Base-by-base conservation (phyloP, 2,113 vertebrate species). In the Siniperca chuatsi region DNA sequence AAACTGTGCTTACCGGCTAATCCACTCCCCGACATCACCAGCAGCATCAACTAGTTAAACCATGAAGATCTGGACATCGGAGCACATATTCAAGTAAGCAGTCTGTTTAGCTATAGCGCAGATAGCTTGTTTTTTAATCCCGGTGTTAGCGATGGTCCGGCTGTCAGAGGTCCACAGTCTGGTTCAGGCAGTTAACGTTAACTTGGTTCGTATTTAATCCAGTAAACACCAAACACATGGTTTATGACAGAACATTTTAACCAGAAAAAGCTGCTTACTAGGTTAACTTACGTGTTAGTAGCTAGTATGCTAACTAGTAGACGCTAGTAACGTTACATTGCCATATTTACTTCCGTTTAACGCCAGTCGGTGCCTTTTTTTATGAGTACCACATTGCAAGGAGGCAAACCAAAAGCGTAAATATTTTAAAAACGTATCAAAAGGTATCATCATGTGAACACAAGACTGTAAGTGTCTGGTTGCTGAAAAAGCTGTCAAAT, bases 1-100 rank as follows among this genome's bases (percentile, higher is more conserved):
- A 15, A 83, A 79, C 40, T 11, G 62, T 46, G 18, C 2, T 50
- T 12, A 23, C 89, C 78, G 85, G 78, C 58, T 72, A 33, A 57
- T 58, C 35, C 18, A 12, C 79, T 2, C 52, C 0, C 29, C 20
- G 2, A 3, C 46, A n/a, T 25, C 62, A 8, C 42, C 69, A 33
- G 37, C 68, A 37, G 0, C 70, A 25, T 2, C 57, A 69, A 0
- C 50, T 8, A 50, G 1, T 11, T 8, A 5, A 73, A 78, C 25
- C 75, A 96, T 96, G 96, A 96, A 96, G 91, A 95, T 96, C 85
- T 96, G 96, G 96, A 92, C 95, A 35, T 96, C 96, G 0, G 96
- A 96, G 80, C 95, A 96, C 84, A 76, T 96, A 60, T 96, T 96
- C 78, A 95, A 96, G 96, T 96, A 44, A 96, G 96, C 88, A 23